phyloP scores from a whole-genome alignment of 2,888 invertebrate species.

The Rutpela maculata region DNA sequence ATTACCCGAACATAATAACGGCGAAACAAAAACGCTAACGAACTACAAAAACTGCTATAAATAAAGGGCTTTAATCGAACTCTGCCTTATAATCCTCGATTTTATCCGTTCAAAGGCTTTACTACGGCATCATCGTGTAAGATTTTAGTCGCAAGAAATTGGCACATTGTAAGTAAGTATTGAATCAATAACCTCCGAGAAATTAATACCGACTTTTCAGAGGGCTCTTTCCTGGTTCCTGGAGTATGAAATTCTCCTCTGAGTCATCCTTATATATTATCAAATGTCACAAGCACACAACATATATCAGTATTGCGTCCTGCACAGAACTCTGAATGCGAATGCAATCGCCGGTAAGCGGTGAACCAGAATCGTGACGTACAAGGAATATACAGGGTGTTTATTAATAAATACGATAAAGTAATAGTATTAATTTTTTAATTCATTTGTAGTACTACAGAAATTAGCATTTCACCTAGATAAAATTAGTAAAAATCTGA shows the following conservation, averaged over 20 bases:
- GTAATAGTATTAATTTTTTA: no score
- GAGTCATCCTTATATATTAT: constrained; percentile 69
- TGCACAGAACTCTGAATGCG: constrained; percentile 48
- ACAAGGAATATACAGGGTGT: background rate
- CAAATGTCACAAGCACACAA: constrained; percentile 65
- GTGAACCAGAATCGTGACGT: constrained; percentile 47
- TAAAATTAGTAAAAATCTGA: no score
- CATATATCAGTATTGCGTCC: constrained; percentile 65
- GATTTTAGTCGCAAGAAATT: constrained; percentile 30
- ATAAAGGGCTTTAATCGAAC: constrained; percentile 39
- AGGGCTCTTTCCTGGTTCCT: constrained; percentile 34
- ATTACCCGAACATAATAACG: constrained; percentile 17
- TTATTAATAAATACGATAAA: background rate
- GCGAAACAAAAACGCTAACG: constrained; percentile 37
- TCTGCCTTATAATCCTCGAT: constrained; percentile 30
- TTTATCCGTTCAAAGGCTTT: constrained; percentile 30
- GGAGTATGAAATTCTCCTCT: constrained; percentile 47
- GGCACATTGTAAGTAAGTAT: constrained; percentile 24
- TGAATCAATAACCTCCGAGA: constrained; percentile 32
- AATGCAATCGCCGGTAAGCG: constrained; percentile 42
- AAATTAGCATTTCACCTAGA: no score
- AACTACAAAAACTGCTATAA: constrained; percentile 35
- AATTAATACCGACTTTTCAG: constrained; percentile 34
- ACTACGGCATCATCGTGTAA: constrained; percentile 9
- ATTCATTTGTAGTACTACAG: no score